Evolutionary conservation across 2,797 vertebrate species (phyloP).

Genomic region (Brachyrhaphis roseni): DNA sequence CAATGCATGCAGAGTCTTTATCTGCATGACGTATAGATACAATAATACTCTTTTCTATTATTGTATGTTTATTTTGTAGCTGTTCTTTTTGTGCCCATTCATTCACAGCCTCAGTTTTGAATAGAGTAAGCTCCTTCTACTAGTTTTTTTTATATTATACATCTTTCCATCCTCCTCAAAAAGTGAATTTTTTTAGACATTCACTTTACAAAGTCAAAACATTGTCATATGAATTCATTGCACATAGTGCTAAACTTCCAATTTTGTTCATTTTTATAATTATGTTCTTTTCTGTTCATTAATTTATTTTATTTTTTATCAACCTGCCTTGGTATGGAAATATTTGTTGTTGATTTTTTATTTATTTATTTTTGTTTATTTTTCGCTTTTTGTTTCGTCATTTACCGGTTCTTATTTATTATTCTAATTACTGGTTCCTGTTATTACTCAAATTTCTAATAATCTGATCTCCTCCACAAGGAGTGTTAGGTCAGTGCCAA

Average conservation of each 20-base stretch:
- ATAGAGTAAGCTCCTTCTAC: constrained; percentile 13
- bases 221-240: background rate
- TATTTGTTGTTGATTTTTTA: too few species aligned
- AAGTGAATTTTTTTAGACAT: background rate
- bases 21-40: constrained; percentile 21
- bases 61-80: background rate
- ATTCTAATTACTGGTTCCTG: too few species aligned
- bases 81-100: constrained; percentile 19
- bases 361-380: too few species aligned
- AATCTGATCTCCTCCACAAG: background rate
- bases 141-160: background rate
- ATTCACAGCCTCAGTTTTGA: constrained; percentile 29
- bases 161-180: background rate
- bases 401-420: too few species aligned
- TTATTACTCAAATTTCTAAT: too few species aligned
- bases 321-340: too few species aligned
- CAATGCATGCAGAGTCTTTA: background rate
- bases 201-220: background rate
- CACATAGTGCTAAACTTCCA: background rate
- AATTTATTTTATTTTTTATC: too few species aligned
- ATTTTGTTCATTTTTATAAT: background rate
- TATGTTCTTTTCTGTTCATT: too few species aligned
- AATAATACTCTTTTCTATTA: constrained; percentile 2
- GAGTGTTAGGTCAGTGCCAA: background rate
- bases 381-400: too few species aligned